phyloP scores from a whole-genome alignment of 2,888 invertebrate genomes.

The Caradrina kadenii region DNA sequence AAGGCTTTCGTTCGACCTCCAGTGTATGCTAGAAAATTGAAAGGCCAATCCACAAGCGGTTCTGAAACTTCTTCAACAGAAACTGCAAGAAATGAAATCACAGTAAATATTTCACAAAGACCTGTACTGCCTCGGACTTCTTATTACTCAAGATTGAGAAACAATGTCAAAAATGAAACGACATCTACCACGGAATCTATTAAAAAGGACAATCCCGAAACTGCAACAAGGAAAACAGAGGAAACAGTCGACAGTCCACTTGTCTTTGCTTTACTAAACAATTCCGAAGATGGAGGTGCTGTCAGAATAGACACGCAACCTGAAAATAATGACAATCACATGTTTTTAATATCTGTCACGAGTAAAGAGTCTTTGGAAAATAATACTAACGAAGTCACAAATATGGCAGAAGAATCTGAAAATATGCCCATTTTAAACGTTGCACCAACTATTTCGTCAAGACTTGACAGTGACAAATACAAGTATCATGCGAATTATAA shows the following conservation, averaged over 20 bases:
- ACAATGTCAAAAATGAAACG: constrained; percentile 67
- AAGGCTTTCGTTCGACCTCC: constrained; percentile 77
- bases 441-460: constrained; percentile 66
- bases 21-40: constrained; percentile 77
- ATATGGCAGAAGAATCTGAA: constrained; percentile 73
- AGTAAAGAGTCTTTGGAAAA: constrained; percentile 83
- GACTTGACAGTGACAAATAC: constrained; percentile 71
- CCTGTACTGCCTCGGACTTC: constrained; percentile 79
- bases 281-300: constrained; percentile 66
- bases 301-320: constrained; percentile 55
- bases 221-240: constrained; percentile 74
- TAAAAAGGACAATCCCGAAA: constrained; percentile 49
- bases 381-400: constrained; percentile 73
- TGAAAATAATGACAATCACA: constrained; percentile 68
- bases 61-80: constrained; percentile 65
- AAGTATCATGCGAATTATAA: constrained; percentile 85
- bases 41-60: constrained; percentile 66
- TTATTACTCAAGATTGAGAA: constrained; percentile 80
- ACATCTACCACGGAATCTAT: constrained; percentile 66
- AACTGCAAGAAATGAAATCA: constrained; percentile 59
- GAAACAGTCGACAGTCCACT: constrained; percentile 77
- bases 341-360: constrained; percentile 79
- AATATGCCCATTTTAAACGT: constrained; percentile 69
- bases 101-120: constrained; percentile 61
- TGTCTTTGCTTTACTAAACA: constrained; percentile 78